These are phyloP conservation scores for Bombylius discolor DNA, from an alignment of 2,888 invertebrate genomes.

Conservation along the genomic window DNA sequence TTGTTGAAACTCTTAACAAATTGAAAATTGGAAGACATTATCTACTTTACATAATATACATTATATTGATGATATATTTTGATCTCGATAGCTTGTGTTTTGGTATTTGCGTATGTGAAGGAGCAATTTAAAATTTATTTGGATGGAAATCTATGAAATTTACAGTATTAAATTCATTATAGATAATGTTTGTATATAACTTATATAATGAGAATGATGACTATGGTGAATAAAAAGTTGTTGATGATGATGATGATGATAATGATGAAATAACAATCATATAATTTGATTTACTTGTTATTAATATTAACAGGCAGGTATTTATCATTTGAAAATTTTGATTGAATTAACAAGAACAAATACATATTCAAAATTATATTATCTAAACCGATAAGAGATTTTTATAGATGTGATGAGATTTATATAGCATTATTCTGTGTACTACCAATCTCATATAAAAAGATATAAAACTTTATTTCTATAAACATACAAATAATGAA, in stretches of 20 bases:
- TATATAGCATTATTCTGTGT: no score
- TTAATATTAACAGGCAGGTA: slow-evolving; percentile 12
- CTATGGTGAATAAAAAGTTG: slow-evolving; percentile 11
- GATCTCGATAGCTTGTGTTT: no score
- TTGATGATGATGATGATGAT: slow-evolving; percentile 17
- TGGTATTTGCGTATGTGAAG: no score
- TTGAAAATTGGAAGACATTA: neutral
- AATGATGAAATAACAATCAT: slow-evolving; percentile 31
- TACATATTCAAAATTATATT: neutral
- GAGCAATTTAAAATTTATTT: no score
- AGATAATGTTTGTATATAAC: no score
- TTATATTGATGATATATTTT: no score
- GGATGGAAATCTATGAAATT: no score
- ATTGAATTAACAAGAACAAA: slow-evolving; percentile 13
- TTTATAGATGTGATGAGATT: neutral
- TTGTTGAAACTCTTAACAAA: neutral
- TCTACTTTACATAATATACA: neutral
- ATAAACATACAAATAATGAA: no score
- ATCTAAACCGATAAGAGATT: neutral
- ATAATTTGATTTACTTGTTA: slow-evolving; percentile 26
- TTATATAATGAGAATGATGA: neutral
- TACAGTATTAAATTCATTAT: no score
- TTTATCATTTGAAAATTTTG: slow-evolving; percentile 14
- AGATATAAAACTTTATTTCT: no score
- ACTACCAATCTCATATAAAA: no score